Conservation (phyloP, 2,888 invertebrate genomes). For the Arctia plantaginis region DNA sequence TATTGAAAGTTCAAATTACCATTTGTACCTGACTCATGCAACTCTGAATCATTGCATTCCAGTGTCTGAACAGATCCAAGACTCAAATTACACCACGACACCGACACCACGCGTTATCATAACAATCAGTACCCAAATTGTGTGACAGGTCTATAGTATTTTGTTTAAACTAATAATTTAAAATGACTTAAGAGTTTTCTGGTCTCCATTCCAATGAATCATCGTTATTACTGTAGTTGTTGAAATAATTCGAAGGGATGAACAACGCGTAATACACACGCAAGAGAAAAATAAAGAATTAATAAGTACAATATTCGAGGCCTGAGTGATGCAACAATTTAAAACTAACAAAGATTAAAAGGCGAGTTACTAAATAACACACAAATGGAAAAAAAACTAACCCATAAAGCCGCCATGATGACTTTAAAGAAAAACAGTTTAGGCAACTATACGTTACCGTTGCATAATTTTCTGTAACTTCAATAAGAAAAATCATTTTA, state of each 20-base stretch:
- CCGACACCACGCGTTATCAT: constrained; percentile 15
- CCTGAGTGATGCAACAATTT: too few species aligned
- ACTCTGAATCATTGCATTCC: constrained; percentile 63
- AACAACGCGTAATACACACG: background rate
- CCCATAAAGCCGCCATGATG: background rate
- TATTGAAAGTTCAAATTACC: constrained; percentile 16
- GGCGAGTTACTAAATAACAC: background rate
- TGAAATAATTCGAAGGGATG: background rate
- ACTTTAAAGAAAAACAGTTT: too few species aligned
- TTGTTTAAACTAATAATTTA: background rate
- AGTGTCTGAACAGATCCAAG: constrained; percentile 38
- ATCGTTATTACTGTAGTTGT: background rate
- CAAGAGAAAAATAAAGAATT: background rate
- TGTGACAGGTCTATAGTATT: background rate
- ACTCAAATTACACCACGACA: constrained; percentile 33
- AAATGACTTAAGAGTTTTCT: background rate
- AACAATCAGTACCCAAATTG: constrained; percentile 29
- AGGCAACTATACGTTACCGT: too few species aligned
- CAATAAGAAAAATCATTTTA: too few species aligned
- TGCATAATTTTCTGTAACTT: too few species aligned
- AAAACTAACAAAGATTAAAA: background rate
- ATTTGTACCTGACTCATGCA: constrained; percentile 60
- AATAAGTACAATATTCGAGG: too few species aligned
- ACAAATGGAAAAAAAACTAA: background rate
- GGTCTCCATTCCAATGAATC: background rate